Conservation (phyloP, 2,888 invertebrate genomes). For the Junonia oenone region DNA sequence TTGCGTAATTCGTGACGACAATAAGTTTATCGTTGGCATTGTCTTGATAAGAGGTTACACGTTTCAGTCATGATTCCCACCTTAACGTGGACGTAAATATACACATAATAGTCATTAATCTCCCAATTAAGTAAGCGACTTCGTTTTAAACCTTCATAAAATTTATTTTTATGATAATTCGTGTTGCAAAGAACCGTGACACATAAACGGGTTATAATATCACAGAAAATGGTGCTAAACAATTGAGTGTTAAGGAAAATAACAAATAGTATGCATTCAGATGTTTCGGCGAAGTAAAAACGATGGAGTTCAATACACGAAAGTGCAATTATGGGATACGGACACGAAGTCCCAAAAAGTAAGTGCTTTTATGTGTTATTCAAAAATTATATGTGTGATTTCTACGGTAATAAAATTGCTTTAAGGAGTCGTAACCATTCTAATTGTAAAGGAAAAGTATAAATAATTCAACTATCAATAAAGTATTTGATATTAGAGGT, state of each 20-base stretch:
- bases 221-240: conserved; percentile 1
- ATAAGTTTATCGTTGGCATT: conserved; percentile 13
- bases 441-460: too few species aligned
- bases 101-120: too few species aligned
- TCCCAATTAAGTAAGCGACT: background rate
- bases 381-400: too few species aligned
- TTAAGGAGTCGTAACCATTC: too few species aligned
- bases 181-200: background rate
- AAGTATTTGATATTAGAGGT: too few species aligned
- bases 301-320: conserved; percentile 43
- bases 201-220: background rate
- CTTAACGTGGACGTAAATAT: background rate
- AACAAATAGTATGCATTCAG: conserved; percentile 29
- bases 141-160: background rate
- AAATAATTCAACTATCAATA: too few species aligned
- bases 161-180: background rate
- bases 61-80: conserved; percentile 14
- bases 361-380: too few species aligned
- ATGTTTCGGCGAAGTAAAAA: conserved; percentile 61
- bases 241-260: background rate
- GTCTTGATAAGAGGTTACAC: conserved; percentile 12
- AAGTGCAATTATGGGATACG: conserved; percentile 49
- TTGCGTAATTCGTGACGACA: conserved; percentile 9
- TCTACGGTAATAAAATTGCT: too few species aligned
- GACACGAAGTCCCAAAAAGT: conserved; percentile 25